Evolutionary conservation across 2,888 invertebrate genomes (phyloP), one percentile per base, ranked within the genome.

Genomic region (Ferrisia virgata): DNA sequence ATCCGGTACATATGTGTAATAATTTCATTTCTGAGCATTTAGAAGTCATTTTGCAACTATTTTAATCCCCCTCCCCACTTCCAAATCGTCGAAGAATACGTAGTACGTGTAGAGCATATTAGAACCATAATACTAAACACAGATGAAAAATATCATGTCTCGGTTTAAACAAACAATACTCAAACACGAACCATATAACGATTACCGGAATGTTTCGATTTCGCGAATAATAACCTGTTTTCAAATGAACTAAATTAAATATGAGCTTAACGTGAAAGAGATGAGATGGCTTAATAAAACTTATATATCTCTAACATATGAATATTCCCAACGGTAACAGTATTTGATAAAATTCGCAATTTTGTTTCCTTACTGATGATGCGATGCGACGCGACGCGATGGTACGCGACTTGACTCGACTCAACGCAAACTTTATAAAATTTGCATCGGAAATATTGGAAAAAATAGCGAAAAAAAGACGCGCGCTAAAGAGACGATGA

Each of bases 391-490:
- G n/a, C n/a, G n/a, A n/a, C n/a, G n/a, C n/a, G n/a, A n/a, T n/a
- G n/a, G n/a, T n/a, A n/a, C n/a, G n/a, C 39, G 11, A 39, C 39
- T 39, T n/a, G 53, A 15, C n/a, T n/a, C n/a, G n/a, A n/a, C n/a
- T n/a, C 53, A n/a, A 53, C 15, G 6, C 33, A 33, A 72, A 72
- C n/a, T 72, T 72, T 72, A 72, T 33, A 33, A 72, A 72, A 72
- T 72, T 72, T 72, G 72, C 72, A 72, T 72, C 72, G 72, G 72
- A 72, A 72, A 72, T 72, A 72, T 72, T 72, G 72, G 72, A 72
- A 72, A 15, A 72, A 72, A 72, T 33, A 33, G 9, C 33, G 72
- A 72, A 72, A 72, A n/a, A 64, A 28, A 72, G 5, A 53, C 15
- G n/a, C 72, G 47, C 47, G 47, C 18, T 47, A 47, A 47, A 47